Evolutionary conservation across 2,113 vertebrate species (phyloP).

Genomic region (Zapus hudsonius): DNA sequence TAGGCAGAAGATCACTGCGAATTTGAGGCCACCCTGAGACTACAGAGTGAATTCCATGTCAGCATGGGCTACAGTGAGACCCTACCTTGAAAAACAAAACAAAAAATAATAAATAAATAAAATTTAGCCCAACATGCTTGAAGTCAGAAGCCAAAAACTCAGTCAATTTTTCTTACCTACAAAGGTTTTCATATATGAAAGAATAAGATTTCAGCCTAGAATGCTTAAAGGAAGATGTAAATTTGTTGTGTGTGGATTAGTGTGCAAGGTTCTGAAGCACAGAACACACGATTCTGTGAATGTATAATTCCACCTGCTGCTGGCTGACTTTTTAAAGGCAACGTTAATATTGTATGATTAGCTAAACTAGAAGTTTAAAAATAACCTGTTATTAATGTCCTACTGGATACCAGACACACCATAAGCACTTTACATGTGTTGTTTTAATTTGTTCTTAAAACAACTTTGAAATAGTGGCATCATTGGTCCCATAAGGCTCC

Average conservation of each 20-base stretch:
- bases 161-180: neutral
- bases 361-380: neutral
- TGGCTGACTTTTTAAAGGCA: neutral
- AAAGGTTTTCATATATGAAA: neutral
- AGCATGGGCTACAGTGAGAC: too few species aligned
- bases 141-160: neutral
- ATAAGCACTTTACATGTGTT: neutral
- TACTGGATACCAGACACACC: neutral
- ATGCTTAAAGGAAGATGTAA: neutral
- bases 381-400: neutral
- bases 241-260: neutral
- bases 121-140: neutral
- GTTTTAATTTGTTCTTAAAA: constrained; percentile 26
- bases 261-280: neutral
- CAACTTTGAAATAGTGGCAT: neutral
- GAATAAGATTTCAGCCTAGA: neutral
- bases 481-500: neutral
- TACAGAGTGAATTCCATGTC: too few species aligned
- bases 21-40: too few species aligned
- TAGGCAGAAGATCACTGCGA: too few species aligned
- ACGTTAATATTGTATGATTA: neutral
- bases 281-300: neutral
- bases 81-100: too few species aligned
- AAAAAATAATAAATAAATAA: too few species aligned
- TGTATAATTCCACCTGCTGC: neutral